Evolutionary conservation across 2,113 vertebrate genomes (phyloP), one percentile per base, ranked within the genome.

Genomic region (Chionomys nivalis): DNA sequence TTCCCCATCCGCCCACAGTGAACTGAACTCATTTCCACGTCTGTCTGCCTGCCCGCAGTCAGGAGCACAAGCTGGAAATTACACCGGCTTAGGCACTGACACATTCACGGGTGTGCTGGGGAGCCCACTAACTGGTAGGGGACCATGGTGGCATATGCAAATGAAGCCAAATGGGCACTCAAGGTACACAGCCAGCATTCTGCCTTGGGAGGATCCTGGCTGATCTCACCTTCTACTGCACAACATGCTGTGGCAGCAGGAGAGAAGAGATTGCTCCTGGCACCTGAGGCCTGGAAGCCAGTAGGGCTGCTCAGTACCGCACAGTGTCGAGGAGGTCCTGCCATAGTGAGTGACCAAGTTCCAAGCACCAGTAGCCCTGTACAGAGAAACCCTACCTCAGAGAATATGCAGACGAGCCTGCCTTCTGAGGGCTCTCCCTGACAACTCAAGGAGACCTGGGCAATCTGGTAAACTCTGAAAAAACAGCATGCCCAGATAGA

Each of bases 291-390:
- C 28, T 7, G 47, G 11, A 75, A 68, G 42, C 13, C 87, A n/a
- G 17, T 1, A 49, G 21, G 70, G 68, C 3, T 33, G 44, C 55
- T 26, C 0, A 4, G 10, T 16, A 6, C 1, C 10, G 28, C 6
- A 0, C 31, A 1, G 0, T 0, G 7, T 8, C 2, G 2, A 21
- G 61, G 58, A 19, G 0, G 12, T n/a, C 39, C 83, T 44, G 2
- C 17, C 1, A 6, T 44, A 10, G 31, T 1, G 31, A 8, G 0
- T 1, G 21, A n/a, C 3, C 14, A 24, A 14, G 58, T 28, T 23
- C 24, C 31, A 3, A 11, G 1, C 0, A 5, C 52, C n/a, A 7
- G 76, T 0, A 36, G 61, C 61, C 2, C 21, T 0, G 0, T 2
- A 1, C 3, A 8, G 9, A 33, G 42, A 58, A 52, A 0, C 5